Evolutionary conservation across 1,140 invertebrate genomes (phyloP).

Genomic region (Meloidogyne hapla): DNA sequence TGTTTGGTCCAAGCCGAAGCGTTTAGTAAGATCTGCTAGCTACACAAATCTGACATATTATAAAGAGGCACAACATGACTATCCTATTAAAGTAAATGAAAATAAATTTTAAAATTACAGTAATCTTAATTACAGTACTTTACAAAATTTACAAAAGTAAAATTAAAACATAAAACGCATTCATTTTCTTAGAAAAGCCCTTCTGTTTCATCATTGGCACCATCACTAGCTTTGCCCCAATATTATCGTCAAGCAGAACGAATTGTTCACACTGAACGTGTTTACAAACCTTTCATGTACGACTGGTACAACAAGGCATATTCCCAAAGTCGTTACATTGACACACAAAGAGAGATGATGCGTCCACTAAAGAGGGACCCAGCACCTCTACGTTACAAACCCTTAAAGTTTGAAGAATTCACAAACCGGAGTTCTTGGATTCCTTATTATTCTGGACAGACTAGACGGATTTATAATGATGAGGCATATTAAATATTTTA

Average conservation of each 20-base stretch:
- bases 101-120: not conserved
- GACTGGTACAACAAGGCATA: conserved; percentile 49
- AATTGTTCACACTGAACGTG: conserved; percentile 62
- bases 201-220: conserved; percentile 60
- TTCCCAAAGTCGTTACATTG: conserved; percentile 18
- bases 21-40: conserved; percentile 57
- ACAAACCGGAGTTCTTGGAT: conserved; percentile 48
- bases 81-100: conserved; percentile 53
- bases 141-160: no score
- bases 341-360: conserved; percentile 51
- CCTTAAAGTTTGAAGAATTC: conserved; percentile 19
- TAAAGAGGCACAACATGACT: conserved; percentile 59
- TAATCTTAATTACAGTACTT: no score
- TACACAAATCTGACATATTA: conserved; percentile 63
- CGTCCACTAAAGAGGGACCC: conserved; percentile 33
- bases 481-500: conserved; percentile 38
- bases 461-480: conserved; percentile 62
- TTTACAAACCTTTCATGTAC: conserved; percentile 62
- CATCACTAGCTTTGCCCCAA: conserved; percentile 60
- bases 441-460: conserved; percentile 62
- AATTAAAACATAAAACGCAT: no score
- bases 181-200: conserved; percentile 32
- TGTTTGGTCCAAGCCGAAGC: conserved; percentile 63
- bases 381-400: conserved; percentile 25
- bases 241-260: conserved; percentile 62